Evolutionary conservation across 2,888 invertebrate species (phyloP).

Genomic region (Lobophora halterata): DNA sequence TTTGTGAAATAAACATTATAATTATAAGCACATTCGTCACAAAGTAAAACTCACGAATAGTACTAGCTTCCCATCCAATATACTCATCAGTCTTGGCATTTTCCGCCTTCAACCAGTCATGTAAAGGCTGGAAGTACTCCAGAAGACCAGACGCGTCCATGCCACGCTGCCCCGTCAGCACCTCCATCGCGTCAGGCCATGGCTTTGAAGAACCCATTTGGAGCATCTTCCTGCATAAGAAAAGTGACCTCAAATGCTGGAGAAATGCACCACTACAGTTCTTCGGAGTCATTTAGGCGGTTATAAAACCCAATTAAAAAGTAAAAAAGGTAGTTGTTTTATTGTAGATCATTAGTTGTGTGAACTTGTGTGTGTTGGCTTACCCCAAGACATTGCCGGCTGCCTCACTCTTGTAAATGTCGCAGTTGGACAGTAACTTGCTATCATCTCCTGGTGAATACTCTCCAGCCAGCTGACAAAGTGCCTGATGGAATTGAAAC

Average conservation of each 20-base stretch:
- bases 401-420: constrained; percentile 85
- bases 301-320: too few species aligned
- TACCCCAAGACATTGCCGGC: constrained; percentile 85
- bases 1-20: too few species aligned
- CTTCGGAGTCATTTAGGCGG: too few species aligned
- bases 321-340: too few species aligned
- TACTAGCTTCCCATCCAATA: constrained; percentile 80
- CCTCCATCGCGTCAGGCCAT: constrained; percentile 89
- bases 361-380: too few species aligned
- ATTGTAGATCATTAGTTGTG: too few species aligned
- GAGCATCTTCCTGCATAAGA: constrained; percentile 78
- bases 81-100: constrained; percentile 82
- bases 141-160: constrained; percentile 85
- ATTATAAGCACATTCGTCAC: too few species aligned
- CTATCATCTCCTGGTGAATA: constrained; percentile 82
- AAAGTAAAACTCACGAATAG: constrained; percentile 56
- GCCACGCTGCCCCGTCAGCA: constrained; percentile 85
- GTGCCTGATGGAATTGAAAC: constrained; percentile 90
- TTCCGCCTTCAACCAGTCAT: constrained; percentile 84
- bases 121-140: constrained; percentile 86
- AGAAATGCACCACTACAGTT: too few species aligned
- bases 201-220: constrained; percentile 83
- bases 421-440: constrained; percentile 86
- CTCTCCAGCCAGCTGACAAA: constrained; percentile 87
- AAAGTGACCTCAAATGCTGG: not conserved